A percentile compares a stretch with the other conserved stretches of the same genome.
Evolutionary conservation across 2,888 invertebrate genomes (phyloP).

Genomic region (Athrips mouffetella): DNA sequence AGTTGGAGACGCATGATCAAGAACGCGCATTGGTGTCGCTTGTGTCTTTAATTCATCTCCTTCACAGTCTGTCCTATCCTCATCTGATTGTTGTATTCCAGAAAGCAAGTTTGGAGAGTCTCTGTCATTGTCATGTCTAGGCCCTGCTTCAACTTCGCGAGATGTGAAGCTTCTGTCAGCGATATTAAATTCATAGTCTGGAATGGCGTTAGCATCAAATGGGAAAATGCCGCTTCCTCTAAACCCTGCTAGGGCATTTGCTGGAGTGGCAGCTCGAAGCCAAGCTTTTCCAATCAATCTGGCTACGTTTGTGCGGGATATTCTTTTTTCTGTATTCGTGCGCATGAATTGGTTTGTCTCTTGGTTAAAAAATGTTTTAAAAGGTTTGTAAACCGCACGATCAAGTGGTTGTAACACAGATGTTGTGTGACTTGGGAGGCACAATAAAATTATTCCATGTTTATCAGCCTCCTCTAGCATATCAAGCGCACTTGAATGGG

Average conservation of each 20-base stretch:
- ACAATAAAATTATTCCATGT: slow-evolving; percentile 19
- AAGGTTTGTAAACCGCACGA: slow-evolving; percentile 25
- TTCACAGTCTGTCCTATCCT: too few relatives aligned
- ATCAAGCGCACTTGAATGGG: not conserved
- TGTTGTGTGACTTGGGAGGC: slow-evolving; percentile 29
- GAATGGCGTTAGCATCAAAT: not conserved
- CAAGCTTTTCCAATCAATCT: not conserved
- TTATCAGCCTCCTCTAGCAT: not conserved
- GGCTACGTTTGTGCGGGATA: not conserved
- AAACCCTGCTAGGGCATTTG: not conserved
- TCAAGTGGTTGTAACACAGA: slow-evolving; percentile 26
- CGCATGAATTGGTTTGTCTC: slow-evolving; percentile 27
- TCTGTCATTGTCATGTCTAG: too few relatives aligned
- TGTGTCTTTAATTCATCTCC: too few relatives aligned
- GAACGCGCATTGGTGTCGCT: too few relatives aligned
- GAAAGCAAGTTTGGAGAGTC: too few relatives aligned
- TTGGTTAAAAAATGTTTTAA: slow-evolving; percentile 26
- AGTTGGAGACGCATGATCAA: too few relatives aligned
- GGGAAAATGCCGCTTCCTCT: not conserved
- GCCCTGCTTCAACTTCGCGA: too few relatives aligned
- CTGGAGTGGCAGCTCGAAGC: not conserved
- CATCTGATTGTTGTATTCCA: too few relatives aligned
- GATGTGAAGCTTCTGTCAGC: not conserved
- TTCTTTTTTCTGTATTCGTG: slow-evolving; percentile 13
- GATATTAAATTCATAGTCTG: not conserved